Evolutionary conservation across 2,888 invertebrate species (phyloP).

Genomic region (Sialis lutaria): DNA sequence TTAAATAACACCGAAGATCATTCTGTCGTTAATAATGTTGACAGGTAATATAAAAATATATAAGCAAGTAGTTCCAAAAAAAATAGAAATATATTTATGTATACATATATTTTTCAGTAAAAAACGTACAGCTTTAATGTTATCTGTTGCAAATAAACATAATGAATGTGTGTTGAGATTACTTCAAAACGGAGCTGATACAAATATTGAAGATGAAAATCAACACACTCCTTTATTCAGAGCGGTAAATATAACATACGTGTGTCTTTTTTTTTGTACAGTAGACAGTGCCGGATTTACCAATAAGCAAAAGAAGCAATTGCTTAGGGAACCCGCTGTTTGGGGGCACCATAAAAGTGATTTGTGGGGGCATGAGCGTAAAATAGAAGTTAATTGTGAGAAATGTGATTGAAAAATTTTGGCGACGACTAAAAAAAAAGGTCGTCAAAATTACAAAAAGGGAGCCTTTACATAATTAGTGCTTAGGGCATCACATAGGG

Average conservation of each 20-base stretch:
- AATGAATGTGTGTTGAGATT: slow-evolving; percentile 32
- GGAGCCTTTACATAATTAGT: too few relatives aligned
- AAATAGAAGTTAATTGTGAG: too few relatives aligned
- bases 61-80: background rate
- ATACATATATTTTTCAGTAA: slow-evolving; percentile 17
- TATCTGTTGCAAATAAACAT: slow-evolving; percentile 36
- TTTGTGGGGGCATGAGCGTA: too few relatives aligned
- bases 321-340: too few relatives aligned
- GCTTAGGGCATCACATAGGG: too few relatives aligned
- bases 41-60: slow-evolving; percentile 15
- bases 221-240: slow-evolving; percentile 38
- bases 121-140: slow-evolving; percentile 36
- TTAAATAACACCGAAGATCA: slow-evolving; percentile 29
- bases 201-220: slow-evolving; percentile 35
- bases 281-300: too few relatives aligned
- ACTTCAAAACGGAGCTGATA: slow-evolving; percentile 34
- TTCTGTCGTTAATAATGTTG: slow-evolving; percentile 25
- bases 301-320: too few relatives aligned
- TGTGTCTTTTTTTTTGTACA: background rate
- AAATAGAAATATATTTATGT: slow-evolving; percentile 1
- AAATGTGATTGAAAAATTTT: too few relatives aligned
- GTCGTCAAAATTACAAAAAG: too few relatives aligned
- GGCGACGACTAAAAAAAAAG: too few relatives aligned
- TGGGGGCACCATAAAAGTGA: too few relatives aligned
- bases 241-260: slow-evolving; percentile 26